Base-by-base conservation (phyloP, 1,140 invertebrate genomes). In the Pogonomyrmex barbatus region DNA sequence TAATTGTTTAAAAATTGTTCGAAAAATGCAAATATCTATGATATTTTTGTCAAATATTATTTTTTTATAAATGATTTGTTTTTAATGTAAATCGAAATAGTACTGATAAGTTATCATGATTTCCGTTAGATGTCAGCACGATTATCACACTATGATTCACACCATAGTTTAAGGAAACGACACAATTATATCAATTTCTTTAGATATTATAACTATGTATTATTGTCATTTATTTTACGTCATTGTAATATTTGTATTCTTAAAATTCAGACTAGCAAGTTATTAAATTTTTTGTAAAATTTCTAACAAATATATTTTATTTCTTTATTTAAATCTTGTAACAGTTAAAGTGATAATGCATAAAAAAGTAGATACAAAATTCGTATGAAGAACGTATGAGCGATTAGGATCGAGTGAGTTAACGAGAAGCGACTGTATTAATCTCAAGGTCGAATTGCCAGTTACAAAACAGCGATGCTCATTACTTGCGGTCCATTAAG, bases 401-500 rank as follows among this genome's bases (percentile, higher is more conserved):
- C 42, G 10, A 10, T 17, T 30, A 42, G 30, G 10, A 56, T 45
- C 36, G 36, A 1, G 36, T 12, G 33, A 58, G 47, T 75, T 90
- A 87, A 91, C 84, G 75, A 83, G 52, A 24, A 71, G 52, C 24
- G 60, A 78, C 52, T 58, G 75, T 90, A 85, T 89, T 89, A 87
- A 77, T 85, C 83, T 87, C 62, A 92, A 92, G 91, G 90, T 91
- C 90, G 70, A 78, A 71, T 67, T 85, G 47, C 71, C 88, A 82
- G 71, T 67, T 82, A 90, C 87, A 91, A 92, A 92, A 93, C 92
- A 92, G 89, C 92, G 89, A 90, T 79, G 79, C n/a, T 90, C 90
- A 91, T 94, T 94, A 93, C 90, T 95, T 91, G 93, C 94, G 91
- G 93, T 92, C 94, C 93, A 94, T 95, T 95, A 94, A 91, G 92